Evolutionary conservation across 1,140 invertebrate species (phyloP), one percentile per base, ranked within the genome.

Genomic region (Drosophila mayri): DNA sequence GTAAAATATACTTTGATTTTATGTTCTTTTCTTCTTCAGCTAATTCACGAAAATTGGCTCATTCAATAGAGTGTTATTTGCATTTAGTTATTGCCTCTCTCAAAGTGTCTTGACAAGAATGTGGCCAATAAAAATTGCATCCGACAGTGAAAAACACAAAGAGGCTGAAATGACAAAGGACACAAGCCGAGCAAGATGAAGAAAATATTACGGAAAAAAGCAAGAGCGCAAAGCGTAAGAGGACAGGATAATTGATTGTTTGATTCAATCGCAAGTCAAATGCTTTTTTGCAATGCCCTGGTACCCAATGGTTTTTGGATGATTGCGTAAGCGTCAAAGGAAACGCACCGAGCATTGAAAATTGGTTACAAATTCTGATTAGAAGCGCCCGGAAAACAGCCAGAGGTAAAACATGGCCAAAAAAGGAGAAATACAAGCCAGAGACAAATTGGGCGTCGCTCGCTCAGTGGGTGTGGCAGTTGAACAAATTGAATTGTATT

Each of bases 331-430:
- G 78, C 78, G 84, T 80, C 85, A 88, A 88, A 88, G 85, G 81
- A 90, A 90, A 79, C 65, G 85, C 77, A 88, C 64, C 74, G 70
- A 88, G 63, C 77, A 76, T 52, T 84, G 73, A 85, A 86, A 88
- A 88, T 90, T 85, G 85, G 81, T 81, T 76, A 90, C 86, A 90
- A 90, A 90, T 88, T 88, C 85, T 90, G 85, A 90, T 88, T 88
- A 90, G 85, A 88, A 85, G 81, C 74, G 59, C 41, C 76, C 72
- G 76, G 67, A 81, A 84, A 88, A 61, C 83, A 79, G 76, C 44
- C 64, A 66, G 57, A 80, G 64, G 67, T 80, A 71, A 80, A 73
- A 80, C 78, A 52, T 16, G 44, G 46, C 18, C 52, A 76, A 65
- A 76, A 76, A 47, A 16, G 50, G 32, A 63, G 61, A 43, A 58